These are phyloP conservation scores for Crambe crambe DNA, from an alignment of 37 sponge, comb jelly and placozoan species.

Conservation along the genomic window DNA sequence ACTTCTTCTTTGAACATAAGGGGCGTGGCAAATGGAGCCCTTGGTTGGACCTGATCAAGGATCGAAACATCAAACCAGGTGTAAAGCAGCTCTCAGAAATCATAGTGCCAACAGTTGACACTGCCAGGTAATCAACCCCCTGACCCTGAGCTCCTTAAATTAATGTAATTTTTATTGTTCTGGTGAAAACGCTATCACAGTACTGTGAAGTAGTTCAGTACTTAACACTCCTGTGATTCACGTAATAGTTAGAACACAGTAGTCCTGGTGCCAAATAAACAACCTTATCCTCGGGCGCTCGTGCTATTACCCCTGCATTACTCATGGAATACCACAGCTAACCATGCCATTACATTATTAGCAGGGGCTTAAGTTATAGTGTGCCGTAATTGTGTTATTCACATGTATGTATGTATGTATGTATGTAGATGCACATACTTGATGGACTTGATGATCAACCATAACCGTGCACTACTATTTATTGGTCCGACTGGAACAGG, in stretches of 20 bases:
- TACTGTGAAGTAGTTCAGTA: not conserved
- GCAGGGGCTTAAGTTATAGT: too few relatives aligned
- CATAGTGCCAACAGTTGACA: conserved; percentile 97
- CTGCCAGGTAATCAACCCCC: conserved; percentile 79
- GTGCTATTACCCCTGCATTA: too few relatives aligned
- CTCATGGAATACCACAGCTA: too few relatives aligned
- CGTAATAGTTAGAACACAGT: too few relatives aligned
- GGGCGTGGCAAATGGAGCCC: conserved; percentile 95
- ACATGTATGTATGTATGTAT: too few relatives aligned
- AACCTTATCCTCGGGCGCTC: too few relatives aligned
- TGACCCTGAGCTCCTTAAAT: too few relatives aligned
- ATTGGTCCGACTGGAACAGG: conserved; percentile 99
- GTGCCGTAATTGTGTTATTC: too few relatives aligned
- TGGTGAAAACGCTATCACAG: not conserved
- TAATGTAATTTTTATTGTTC: not conserved
- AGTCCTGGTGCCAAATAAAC: too few relatives aligned
- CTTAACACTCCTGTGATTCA: not conserved
- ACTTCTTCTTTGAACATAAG: conserved; percentile 93
- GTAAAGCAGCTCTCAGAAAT: conserved; percentile 86
- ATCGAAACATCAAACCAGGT: conserved; percentile 52
- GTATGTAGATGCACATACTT: conserved; percentile 80
- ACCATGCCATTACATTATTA: too few relatives aligned
- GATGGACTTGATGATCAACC: conserved; percentile 89
- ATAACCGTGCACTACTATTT: conserved; percentile 78
- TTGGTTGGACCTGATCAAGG: conserved; percentile 90